Base-by-base conservation (phyloP, 2,888 invertebrate genomes). In the Pachycephus smyrnensis region DNA sequence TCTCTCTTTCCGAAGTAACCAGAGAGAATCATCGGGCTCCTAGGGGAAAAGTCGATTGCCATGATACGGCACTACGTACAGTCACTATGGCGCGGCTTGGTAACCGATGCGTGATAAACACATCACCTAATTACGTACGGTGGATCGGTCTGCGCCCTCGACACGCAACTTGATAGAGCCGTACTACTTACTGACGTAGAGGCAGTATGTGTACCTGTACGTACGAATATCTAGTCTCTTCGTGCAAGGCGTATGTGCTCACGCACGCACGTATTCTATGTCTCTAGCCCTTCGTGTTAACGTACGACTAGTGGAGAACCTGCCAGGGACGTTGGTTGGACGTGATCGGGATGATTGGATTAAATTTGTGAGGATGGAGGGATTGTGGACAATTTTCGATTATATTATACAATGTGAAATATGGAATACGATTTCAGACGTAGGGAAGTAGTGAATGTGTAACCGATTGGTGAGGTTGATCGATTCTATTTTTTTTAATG, bases 41-140 rank as follows among this genome's bases (percentile, higher is more conserved):
- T 55, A 55, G 55, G 55, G 55, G 55, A 55, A 55, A 55, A 55
- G 55, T 55, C 55, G 55, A 55, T 55, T 9, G 9, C 23, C 55
- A 55, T 1, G 55, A 55, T 55, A 55, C 55, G 2, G 23, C 55
- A 9, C 23, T 55, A 23, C 55, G 55, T 55, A 23, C 23, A 55
- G 71, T 83, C 84, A 84, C 86, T 84, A 85, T 82, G 85, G 84
- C 82, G 83, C 80, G 82, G 82, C 79, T 83, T 83, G 85, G 84
- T 83, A 88, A 88, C 87, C 84, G 89, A 89, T 87, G 88, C 84
- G 86, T 86, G 89, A 89, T 90, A 88, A 90, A 89, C 88, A 84
- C 90, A 89, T 90, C 88, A 87, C 87, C 89, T 89, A 90, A 90
- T 90, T 90, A 89, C 87, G 88, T 84, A 88, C 88, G 88, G 87